Evolutionary conservation across 2,113 vertebrate genomes (phyloP).

Genomic region (Pterocles orientalis): DNA sequence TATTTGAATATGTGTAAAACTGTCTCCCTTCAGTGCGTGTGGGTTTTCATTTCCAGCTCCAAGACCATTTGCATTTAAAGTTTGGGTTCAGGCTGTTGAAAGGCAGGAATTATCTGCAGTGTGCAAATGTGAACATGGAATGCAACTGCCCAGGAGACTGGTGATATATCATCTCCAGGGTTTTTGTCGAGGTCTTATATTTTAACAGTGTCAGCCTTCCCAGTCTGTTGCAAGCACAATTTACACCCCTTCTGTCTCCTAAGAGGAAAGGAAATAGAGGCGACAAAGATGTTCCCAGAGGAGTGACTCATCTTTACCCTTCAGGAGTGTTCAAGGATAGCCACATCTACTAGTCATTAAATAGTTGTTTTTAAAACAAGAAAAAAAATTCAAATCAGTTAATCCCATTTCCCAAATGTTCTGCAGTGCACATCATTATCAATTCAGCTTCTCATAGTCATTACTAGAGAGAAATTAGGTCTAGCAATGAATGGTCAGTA

Average conservation of each 20-base stretch:
- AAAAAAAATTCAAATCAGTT: neutral
- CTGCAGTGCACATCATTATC: slow-evolving; percentile 43
- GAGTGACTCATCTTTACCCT: slow-evolving; percentile 61
- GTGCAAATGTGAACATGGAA: slow-evolving; percentile 16
- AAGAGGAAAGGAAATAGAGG: slow-evolving; percentile 35
- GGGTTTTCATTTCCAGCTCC: neutral
- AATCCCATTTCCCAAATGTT: slow-evolving; percentile 55
- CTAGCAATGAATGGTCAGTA: slow-evolving; percentile 49
- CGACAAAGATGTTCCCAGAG: slow-evolving; percentile 22
- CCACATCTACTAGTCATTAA: slow-evolving; percentile 22
- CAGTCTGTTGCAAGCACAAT: slow-evolving; percentile 38
- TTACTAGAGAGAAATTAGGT: slow-evolving; percentile 65
- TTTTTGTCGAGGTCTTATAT: slow-evolving; percentile 50
- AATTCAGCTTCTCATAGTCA: slow-evolving; percentile 41
- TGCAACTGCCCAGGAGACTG: slow-evolving; percentile 20
- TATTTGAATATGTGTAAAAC: neutral
- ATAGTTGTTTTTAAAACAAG: slow-evolving; percentile 31
- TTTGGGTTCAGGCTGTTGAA: slow-evolving; percentile 4
- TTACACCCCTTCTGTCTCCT: slow-evolving; percentile 57
- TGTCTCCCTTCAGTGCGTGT: neutral
- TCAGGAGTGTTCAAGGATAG: slow-evolving; percentile 52
- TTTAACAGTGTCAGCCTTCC: slow-evolving; percentile 55
- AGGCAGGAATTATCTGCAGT: slow-evolving; percentile 8
- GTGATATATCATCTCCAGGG: slow-evolving; percentile 50
- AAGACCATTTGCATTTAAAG: neutral